Conservation (phyloP, 1,140 invertebrate species). For the Aphis craccivora region DNA sequence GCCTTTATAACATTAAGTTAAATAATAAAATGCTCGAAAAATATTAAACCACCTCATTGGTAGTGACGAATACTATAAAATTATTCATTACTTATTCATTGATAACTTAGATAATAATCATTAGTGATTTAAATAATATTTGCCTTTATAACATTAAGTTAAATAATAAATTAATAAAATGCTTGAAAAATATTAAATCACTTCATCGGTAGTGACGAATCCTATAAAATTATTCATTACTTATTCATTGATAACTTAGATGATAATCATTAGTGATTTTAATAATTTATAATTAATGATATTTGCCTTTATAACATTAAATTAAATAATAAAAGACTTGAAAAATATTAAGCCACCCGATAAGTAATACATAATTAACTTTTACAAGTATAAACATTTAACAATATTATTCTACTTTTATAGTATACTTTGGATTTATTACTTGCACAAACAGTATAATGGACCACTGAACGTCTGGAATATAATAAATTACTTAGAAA, state of each 20-base stretch:
- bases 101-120: background rate
- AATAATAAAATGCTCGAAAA: too few relatives aligned
- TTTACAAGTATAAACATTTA: too few relatives aligned
- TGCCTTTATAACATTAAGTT: too few relatives aligned
- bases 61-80: slow-evolving; percentile 2
- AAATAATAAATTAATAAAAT: too few relatives aligned
- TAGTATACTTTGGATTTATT: too few relatives aligned
- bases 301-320: background rate
- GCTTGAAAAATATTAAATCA: background rate
- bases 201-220: slow-evolving; percentile 35
- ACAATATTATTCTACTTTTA: too few relatives aligned
- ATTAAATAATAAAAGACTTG: too few relatives aligned
- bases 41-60: background rate
- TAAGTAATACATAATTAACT: too few relatives aligned
- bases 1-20: background rate
- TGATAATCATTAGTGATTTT: slow-evolving; percentile 35
- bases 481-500: too few relatives aligned
- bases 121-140: background rate
- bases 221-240: background rate
- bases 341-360: too few relatives aligned
- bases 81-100: slow-evolving; percentile 7
- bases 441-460: too few relatives aligned
- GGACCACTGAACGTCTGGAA: too few relatives aligned
- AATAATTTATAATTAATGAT: background rate
- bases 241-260: background rate